These are phyloP conservation scores for Eriocheir sinensis DNA, from an alignment of 1,140 invertebrate genomes.

Conservation along the genomic window DNA sequence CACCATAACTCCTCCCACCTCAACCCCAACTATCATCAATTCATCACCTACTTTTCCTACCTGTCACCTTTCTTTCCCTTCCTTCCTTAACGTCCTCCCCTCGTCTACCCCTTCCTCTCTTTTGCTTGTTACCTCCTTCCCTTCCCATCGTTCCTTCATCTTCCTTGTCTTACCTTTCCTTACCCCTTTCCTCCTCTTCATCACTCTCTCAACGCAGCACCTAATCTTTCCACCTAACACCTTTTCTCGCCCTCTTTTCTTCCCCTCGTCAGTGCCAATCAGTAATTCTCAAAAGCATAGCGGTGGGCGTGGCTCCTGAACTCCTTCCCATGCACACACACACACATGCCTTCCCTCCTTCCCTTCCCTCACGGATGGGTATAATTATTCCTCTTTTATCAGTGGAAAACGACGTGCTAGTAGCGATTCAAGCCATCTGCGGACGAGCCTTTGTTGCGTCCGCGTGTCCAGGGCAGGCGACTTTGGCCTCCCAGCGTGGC, in stretches of 20 bases:
- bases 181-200: no score
- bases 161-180: no score
- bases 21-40: no score
- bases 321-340: neutral
- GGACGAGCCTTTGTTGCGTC: neutral
- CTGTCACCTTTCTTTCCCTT: neutral
- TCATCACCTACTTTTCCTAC: neutral
- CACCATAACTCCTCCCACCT: neutral
- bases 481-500: neutral
- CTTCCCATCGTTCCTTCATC: neutral
- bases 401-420: neutral
- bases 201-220: no score
- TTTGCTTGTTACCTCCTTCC: neutral
- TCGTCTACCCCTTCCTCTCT: neutral
- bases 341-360: no score
- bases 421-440: conserved; percentile 5
- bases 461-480: neutral
- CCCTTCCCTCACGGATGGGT: neutral
- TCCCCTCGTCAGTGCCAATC: neutral
- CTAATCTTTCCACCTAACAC: neutral
- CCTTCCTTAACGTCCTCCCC: neutral
- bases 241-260: neutral
- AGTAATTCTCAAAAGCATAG: neutral
- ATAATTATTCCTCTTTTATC: conserved; percentile 33
- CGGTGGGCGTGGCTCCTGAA: neutral